These are phyloP conservation scores for Liolophura sinensis DNA, from an alignment of 1,140 invertebrate genomes.

Conservation along the genomic window DNA sequence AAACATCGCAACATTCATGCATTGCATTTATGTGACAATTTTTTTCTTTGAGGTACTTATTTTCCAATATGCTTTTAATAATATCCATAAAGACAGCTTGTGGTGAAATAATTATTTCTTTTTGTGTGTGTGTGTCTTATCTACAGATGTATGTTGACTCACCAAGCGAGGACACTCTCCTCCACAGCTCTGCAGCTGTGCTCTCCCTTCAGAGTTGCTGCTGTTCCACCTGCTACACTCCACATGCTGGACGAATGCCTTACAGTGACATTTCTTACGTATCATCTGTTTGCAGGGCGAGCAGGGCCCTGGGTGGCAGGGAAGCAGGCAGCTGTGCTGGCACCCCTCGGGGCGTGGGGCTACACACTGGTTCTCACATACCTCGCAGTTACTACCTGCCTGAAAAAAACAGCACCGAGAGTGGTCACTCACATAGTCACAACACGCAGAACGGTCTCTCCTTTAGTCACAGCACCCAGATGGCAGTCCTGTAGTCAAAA, in stretches of 20 bases:
- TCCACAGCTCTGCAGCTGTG: conserved; percentile 71
- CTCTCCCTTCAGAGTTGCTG: conserved; percentile 59
- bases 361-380: conserved; percentile 73
- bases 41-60: no score
- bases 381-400: conserved; percentile 67
- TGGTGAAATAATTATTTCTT: no score
- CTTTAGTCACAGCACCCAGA: no score
- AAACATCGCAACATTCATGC: no score
- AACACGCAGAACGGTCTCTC: no score
- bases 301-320: conserved; percentile 72
- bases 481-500: no score
- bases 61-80: no score
- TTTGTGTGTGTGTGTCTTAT: no score
- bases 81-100: no score
- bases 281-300: conserved; percentile 71
- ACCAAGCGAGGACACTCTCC: conserved; percentile 86
- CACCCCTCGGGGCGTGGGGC: conserved; percentile 75
- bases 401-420: conserved; percentile 27
- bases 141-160: conserved; percentile 47
- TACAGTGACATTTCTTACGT: conserved; percentile 78
- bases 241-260: conserved; percentile 73
- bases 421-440: no score
- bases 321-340: conserved; percentile 73
- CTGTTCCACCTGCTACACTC: conserved; percentile 71
- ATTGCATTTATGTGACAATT: no score